Conservation (phyloP, 2,113 vertebrate genomes). For the Rostratula benghalensis region DNA sequence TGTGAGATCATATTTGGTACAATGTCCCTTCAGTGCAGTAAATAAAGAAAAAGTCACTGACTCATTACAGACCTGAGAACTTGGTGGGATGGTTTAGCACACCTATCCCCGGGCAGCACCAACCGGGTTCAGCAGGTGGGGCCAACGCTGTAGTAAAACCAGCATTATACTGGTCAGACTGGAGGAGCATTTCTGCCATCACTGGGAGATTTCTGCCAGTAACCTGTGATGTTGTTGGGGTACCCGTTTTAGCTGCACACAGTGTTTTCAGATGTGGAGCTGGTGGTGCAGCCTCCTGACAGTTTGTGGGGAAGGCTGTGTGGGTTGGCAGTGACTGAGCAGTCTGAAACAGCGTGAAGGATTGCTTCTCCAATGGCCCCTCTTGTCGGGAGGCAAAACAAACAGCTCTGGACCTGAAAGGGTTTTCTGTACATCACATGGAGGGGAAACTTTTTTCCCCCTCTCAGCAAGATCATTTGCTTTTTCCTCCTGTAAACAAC, state of each 20-base stretch:
- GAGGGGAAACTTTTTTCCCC: background rate
- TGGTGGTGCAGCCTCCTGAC: background rate
- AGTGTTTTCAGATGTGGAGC: background rate
- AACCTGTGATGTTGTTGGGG: fast-evolving
- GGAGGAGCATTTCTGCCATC: background rate
- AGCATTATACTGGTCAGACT: background rate
- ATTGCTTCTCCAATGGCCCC: background rate
- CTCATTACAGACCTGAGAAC: background rate
- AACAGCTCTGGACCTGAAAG: background rate
- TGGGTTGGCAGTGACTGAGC: background rate
- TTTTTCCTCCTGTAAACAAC: background rate
- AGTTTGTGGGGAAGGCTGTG: background rate
- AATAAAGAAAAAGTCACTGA: background rate
- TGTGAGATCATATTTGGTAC: background rate
- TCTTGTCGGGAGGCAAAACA: background rate
- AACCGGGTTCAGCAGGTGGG: fast-evolving
- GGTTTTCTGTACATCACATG: background rate
- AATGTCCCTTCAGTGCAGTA: background rate
- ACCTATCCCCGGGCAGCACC: background rate
- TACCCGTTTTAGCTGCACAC: fast-evolving
- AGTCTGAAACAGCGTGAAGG: background rate
- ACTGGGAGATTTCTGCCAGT: background rate
- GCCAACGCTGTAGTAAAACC: fast-evolving
- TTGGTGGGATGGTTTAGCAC: background rate
- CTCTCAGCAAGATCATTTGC: background rate